Conservation (phyloP, 1,140 invertebrate species). For the Pristionchus pacificus region DNA sequence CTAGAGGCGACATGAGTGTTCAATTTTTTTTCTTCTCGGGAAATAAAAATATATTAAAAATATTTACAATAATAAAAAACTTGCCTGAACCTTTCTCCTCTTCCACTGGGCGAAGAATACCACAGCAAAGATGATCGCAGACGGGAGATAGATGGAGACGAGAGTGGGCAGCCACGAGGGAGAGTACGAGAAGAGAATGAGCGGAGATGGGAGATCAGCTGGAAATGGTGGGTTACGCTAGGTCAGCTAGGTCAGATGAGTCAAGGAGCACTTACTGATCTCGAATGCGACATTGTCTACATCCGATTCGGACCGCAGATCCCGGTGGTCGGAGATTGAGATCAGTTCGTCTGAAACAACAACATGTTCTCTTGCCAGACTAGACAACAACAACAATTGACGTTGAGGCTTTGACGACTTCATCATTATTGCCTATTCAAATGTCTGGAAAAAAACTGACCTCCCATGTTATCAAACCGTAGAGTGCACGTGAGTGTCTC, state of each 20-base stretch:
- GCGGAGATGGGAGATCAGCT: slow-evolving; percentile 17
- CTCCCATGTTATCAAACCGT: slow-evolving; percentile 20
- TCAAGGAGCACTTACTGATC: not conserved
- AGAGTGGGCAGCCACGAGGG: slow-evolving; percentile 27
- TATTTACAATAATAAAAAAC: not conserved
- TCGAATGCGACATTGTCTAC: not conserved
- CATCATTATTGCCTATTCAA: no score
- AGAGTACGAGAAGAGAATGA: slow-evolving; percentile 8
- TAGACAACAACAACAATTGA: no score
- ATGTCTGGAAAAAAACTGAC: no score
- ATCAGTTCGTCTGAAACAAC: not conserved
- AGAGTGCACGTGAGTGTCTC: slow-evolving; percentile 23
- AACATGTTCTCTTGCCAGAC: no score
- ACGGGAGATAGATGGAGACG: slow-evolving; percentile 27
- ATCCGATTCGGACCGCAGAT: not conserved
- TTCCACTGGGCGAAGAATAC: slow-evolving; percentile 39
- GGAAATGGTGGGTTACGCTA: not conserved
- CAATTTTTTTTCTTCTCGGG: no score
- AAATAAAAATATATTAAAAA: not conserved
- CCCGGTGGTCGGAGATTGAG: not conserved
- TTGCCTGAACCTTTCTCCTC: slow-evolving; percentile 32
- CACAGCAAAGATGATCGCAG: slow-evolving; percentile 27
- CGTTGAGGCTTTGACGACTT: no score
- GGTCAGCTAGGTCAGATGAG: not conserved
- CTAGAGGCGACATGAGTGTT: no score